phyloP scores from a whole-genome alignment of 2,888 invertebrate genomes.

The Sabatieria punctata region DNA sequence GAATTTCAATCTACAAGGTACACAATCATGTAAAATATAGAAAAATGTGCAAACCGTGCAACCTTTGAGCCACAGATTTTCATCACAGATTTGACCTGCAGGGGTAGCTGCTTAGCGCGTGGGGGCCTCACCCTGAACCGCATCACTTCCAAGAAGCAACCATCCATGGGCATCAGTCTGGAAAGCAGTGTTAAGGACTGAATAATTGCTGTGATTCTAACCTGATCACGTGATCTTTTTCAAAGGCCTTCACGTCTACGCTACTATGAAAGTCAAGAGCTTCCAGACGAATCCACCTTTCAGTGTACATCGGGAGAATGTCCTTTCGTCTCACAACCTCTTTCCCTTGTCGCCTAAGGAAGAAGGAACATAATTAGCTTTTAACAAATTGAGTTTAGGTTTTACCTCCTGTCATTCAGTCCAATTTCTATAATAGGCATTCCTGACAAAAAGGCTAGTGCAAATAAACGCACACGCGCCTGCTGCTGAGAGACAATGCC shows the following conservation, averaged over 20 bases:
- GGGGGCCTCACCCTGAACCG: constrained; percentile 86
- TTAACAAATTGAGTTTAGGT: background rate
- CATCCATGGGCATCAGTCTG: constrained; percentile 24
- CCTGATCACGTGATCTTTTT: constrained; percentile 38
- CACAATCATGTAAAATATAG: constrained; percentile 9
- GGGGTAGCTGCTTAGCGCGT: constrained; percentile 82
- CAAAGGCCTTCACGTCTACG: constrained; percentile 52
- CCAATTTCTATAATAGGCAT: constrained; percentile 94
- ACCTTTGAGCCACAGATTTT: constrained; percentile 30
- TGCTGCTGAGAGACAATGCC: constrained; percentile 68
- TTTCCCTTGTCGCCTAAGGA: constrained; percentile 76
- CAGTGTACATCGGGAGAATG: constrained; percentile 54
- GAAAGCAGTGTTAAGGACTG: too few species aligned
- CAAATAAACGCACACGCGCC: constrained; percentile 81
- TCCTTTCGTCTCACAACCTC: constrained; percentile 75
- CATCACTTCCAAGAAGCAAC: constrained; percentile 39
- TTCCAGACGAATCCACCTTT: constrained; percentile 96
- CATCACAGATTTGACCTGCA: constrained; percentile 67
- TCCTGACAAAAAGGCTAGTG: constrained; percentile 85
- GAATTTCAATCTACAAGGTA: constrained; percentile 79
- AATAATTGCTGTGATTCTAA: too few species aligned
- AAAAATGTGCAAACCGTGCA: background rate
- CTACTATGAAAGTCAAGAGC: constrained; percentile 86
- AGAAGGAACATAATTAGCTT: background rate
- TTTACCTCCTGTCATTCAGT: constrained; percentile 58